Percentiles rank a stretch among this genome's conserved stretches.
phyloP scores from a whole-genome alignment of 2,888 invertebrate species.

The Hirtodrosophila duncani region DNA sequence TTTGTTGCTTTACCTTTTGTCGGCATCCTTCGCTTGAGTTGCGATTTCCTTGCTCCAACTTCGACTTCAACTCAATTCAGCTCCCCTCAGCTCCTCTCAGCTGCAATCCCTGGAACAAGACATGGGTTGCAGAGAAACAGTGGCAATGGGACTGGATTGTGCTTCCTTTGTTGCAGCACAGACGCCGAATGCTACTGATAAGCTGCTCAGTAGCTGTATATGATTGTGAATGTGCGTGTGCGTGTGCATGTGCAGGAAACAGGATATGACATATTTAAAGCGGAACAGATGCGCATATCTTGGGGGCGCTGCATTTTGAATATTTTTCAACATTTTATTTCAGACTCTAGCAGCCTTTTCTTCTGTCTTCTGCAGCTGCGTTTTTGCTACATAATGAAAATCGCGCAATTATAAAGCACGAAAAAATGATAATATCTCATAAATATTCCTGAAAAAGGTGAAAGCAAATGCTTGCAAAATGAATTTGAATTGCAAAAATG shows the following conservation, averaged over 20 bases:
- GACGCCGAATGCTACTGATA: conserved; percentile 46
- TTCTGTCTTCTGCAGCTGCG: conserved; percentile 34
- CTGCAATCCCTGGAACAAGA: neutral
- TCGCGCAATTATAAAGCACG: conserved; percentile 18
- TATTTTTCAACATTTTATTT: conserved; percentile 27
- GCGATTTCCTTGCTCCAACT: conserved; percentile 8
- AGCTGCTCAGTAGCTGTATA: conserved; percentile 27
- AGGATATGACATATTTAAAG: conserved; percentile 74
- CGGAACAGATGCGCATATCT: conserved; percentile 66
- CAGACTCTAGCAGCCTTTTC: no score
- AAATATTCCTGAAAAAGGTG: conserved; percentile 17
- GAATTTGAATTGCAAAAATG: conserved; percentile 25
- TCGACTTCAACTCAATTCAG: no score
- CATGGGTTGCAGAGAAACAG: no score
- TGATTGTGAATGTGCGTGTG: conserved; percentile 1
- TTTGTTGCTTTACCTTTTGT: neutral
- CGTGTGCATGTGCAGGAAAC: conserved; percentile 58
- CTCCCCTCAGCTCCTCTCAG: conserved; percentile 1
- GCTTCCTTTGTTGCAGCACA: conserved; percentile 17
- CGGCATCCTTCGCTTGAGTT: conserved; percentile 17
- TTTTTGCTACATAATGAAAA: conserved; percentile 42
- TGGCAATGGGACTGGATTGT: conserved; percentile 1
- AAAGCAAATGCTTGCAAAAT: conserved; percentile 2
- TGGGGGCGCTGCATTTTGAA: conserved; percentile 3
- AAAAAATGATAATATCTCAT: conserved; percentile 15